Evolutionary conservation across 2,888 invertebrate genomes (phyloP), one percentile per base, ranked within the genome.

Genomic region (Pollenia angustigena): DNA sequence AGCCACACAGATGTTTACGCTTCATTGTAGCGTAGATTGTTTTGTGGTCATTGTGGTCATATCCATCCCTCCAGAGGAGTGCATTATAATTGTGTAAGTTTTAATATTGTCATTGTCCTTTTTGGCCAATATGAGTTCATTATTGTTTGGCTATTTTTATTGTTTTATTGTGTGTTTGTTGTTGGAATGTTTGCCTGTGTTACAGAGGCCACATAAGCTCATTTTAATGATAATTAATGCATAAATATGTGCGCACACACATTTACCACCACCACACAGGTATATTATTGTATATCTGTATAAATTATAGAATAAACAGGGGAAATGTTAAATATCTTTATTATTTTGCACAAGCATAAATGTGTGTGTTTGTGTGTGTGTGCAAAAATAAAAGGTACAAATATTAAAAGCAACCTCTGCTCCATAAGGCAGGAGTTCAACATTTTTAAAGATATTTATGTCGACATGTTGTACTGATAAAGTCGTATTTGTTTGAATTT

Each of bases 141-240:
- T 79, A 82, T 60, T 23, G 62, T 62, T 69, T 60, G 82, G 48
- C 7, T 46, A 82, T 78, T 81, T 84, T 85, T 79, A 85, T 74
- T 85, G 85, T 85, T 85, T 82, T 69, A 44, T 7, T 64, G 42
- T 52, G 10, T 58, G 42, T 74, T 48, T 12, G 50, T 50, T 48
- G 54, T 72, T 52, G 32, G 81, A 18, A 4, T 32, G 16, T 14
- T 52, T 71, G 80, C 16, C 23, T 23, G 52, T 40, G n/a, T 54
- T 58, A 6, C 18, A 64, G 18, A 72, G 72, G 72, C 62, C 81
- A 64, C 81, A 54, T 75, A 81, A 81, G 76, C 83, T 76, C 80
- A 83, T 86, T 83, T 86, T 86, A 86, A 86, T 86, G 83, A 81
- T 86, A 86, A 86, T 83, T 83, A 83, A 86, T 83, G 83, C 80